These are phyloP conservation scores for Threskiornis aethiopicus DNA, from an alignment of 2,797 vertebrate genomes.

Conservation along the genomic window DNA sequence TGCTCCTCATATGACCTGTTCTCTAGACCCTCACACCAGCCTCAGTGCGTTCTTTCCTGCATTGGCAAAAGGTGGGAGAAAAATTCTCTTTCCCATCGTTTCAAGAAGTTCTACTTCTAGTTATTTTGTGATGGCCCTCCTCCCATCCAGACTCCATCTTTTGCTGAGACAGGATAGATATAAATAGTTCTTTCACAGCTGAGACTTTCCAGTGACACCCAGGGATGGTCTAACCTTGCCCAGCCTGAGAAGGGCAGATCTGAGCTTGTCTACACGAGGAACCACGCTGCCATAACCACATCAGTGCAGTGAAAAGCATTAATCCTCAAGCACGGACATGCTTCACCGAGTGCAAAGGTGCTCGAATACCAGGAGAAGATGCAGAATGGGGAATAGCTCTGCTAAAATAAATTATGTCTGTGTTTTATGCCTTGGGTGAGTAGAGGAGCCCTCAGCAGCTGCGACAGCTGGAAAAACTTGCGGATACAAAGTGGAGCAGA, in stretches of 20 bases:
- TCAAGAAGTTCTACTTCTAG: not conserved
- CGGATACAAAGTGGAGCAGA: not conserved
- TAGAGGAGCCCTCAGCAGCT: not conserved
- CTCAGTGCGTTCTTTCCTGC: not conserved
- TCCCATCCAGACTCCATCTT: not conserved
- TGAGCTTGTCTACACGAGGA: not conserved
- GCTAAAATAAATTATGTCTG: not conserved
- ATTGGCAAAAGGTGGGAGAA: not conserved
- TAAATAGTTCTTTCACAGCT: not conserved
- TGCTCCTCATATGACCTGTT: too few relatives aligned
- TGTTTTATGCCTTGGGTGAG: not conserved
- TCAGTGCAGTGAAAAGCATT: not conserved
- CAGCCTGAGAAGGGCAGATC: not conserved
- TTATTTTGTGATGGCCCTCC: not conserved
- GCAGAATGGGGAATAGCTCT: not conserved
- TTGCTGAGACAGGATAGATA: not conserved
- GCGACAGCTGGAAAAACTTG: not conserved
- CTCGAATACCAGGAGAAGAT: not conserved
- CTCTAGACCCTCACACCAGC: too few relatives aligned
- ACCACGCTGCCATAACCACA: not conserved
- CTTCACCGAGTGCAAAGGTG: not conserved
- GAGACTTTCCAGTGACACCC: not conserved
- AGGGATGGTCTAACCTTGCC: not conserved
- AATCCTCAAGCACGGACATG: not conserved
- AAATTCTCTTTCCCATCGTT: not conserved